A percentile compares a stretch with the other conserved stretches of the same genome.
phyloP scores from a whole-genome alignment of 1,140 invertebrate genomes.

The Pentalonia nigronervosa region DNA sequence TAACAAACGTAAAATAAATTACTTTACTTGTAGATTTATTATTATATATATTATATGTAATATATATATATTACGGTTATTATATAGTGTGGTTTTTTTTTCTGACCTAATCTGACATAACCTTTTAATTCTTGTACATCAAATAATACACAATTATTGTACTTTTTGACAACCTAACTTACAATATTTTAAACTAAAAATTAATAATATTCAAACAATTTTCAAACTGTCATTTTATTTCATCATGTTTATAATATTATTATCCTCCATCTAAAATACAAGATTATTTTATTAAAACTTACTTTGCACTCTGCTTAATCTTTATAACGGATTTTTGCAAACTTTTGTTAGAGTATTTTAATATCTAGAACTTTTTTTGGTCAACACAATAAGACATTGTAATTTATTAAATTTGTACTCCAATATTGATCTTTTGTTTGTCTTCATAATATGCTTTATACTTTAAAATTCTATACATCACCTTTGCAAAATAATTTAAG shows the following conservation, averaged over 20 bases:
- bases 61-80: too few species aligned
- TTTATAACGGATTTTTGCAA: neutral
- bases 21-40: too few species aligned
- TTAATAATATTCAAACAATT: too few species aligned
- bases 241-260: neutral
- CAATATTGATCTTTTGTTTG: slow-evolving; percentile 23
- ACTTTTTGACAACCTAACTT: too few species aligned
- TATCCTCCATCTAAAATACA: neutral
- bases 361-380: neutral
- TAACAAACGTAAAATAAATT: too few species aligned
- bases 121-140: too few species aligned
- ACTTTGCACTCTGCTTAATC: neutral
- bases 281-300: neutral
- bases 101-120: too few species aligned
- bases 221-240: neutral
- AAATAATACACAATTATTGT: too few species aligned
- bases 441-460: neutral
- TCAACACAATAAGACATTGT: slow-evolving; percentile 39
- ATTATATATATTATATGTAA: too few species aligned
- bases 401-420: slow-evolving; percentile 25
- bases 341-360: neutral
- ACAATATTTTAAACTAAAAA: too few species aligned
- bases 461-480: neutral
- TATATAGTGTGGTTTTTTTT: too few species aligned
- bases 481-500: neutral